Conservation (phyloP, 2,113 vertebrate species). For the Phrynosoma blainvillii region DNA sequence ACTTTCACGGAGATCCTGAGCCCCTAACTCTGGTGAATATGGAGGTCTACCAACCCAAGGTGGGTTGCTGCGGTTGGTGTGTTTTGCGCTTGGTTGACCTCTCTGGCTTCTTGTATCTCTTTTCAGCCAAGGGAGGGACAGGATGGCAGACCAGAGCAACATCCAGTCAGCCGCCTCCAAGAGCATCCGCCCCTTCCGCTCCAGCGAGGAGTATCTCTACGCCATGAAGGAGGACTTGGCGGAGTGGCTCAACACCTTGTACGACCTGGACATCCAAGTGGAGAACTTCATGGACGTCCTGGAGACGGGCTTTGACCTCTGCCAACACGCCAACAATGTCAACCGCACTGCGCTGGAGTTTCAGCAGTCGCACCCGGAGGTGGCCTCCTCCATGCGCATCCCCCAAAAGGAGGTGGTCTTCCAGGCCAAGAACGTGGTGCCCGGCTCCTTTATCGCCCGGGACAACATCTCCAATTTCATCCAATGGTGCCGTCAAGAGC, state of each 20-base stretch:
- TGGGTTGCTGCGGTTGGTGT: background rate
- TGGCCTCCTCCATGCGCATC: slow-evolving; percentile 71
- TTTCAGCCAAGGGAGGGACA: background rate
- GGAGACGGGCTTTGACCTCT: slow-evolving; percentile 78
- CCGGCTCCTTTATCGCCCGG: slow-evolving; percentile 90
- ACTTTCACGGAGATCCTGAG: too few species aligned
- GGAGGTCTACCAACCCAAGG: too few species aligned
- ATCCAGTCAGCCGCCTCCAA: slow-evolving; percentile 81
- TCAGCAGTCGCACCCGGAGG: slow-evolving; percentile 78
- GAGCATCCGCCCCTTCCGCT: slow-evolving; percentile 82
- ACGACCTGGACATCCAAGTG: slow-evolving; percentile 76
- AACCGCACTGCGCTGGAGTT: slow-evolving; percentile 71
- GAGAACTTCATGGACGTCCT: slow-evolving; percentile 79
- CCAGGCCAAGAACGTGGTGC: slow-evolving; percentile 84
- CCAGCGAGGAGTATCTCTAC: slow-evolving; percentile 84
- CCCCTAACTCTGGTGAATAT: too few species aligned
- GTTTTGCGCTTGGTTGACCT: background rate
- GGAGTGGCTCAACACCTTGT: slow-evolving; percentile 83
- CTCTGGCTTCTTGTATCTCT: too few species aligned
- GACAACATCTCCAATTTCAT: slow-evolving; percentile 98
- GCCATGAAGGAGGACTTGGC: slow-evolving; percentile 87
- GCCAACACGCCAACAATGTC: slow-evolving; percentile 82
- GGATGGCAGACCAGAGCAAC: slow-evolving; percentile 77
- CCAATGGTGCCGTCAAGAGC: slow-evolving; percentile 91
- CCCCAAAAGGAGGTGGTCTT: slow-evolving; percentile 87